Evolutionary conservation across 2,888 invertebrate genomes (phyloP).

Genomic region (Clanis bilineata): DNA sequence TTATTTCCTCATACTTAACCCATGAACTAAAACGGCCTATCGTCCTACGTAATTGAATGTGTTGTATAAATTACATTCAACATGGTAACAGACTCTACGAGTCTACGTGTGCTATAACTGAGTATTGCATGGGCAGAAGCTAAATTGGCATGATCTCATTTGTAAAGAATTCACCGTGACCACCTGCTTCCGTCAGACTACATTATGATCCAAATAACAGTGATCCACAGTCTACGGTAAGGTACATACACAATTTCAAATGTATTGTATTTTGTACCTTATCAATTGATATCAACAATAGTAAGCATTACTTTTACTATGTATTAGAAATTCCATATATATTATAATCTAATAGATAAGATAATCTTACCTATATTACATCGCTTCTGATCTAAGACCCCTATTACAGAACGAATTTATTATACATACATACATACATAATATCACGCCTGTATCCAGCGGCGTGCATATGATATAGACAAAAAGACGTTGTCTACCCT

Average conservation of each 20-base stretch:
- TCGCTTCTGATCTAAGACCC: too few species aligned
- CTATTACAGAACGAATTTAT: too few species aligned
- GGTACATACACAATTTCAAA: not conserved
- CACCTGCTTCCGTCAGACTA: constrained; percentile 1
- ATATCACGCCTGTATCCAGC: too few species aligned
- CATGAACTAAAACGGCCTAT: not conserved
- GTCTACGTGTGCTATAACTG: not conserved
- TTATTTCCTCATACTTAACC: not conserved
- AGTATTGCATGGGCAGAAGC: not conserved
- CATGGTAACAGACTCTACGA: not conserved
- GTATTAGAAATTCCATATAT: too few species aligned
- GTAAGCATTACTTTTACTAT: too few species aligned
- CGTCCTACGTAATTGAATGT: not conserved
- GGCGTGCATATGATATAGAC: too few species aligned
- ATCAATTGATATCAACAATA: too few species aligned
- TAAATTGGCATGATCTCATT: constrained; percentile 5
- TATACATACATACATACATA: too few species aligned
- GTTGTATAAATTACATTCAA: not conserved
- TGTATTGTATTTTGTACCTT: not conserved
- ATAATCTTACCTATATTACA: too few species aligned
- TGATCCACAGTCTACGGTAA: not conserved
- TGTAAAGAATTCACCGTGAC: constrained; percentile 8
- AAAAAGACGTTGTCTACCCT: too few species aligned
- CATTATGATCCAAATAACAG: not conserved
- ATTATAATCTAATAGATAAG: too few species aligned